phyloP scores from a whole-genome alignment of 2,888 invertebrate species.

The Allolobophora icterica region DNA sequence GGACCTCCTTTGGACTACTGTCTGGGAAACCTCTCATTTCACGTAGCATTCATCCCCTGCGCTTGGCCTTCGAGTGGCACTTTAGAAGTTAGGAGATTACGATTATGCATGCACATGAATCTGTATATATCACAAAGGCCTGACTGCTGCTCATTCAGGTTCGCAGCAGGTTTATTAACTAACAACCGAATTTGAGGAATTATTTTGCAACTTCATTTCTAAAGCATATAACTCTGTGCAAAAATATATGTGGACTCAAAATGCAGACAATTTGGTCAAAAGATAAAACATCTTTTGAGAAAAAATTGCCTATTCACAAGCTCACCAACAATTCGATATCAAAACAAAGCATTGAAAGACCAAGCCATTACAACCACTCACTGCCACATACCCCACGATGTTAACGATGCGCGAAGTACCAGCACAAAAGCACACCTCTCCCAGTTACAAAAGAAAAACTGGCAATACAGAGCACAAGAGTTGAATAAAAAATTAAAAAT shows the following conservation, averaged over 20 bases:
- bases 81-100: no score
- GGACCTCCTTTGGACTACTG: no score
- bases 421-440: not conserved
- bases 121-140: no score
- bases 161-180: not conserved
- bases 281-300: not conserved
- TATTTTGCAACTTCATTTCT: not conserved
- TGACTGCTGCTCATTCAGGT: not conserved
- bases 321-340: not conserved
- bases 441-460: not conserved
- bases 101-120: no score
- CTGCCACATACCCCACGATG: not conserved
- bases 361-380: not conserved
- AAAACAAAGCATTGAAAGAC: not conserved
- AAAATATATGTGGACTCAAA: not conserved
- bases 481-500: not conserved
- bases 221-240: not conserved
- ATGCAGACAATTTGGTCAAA: not conserved
- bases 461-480: not conserved
- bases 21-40: no score
- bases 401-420: not conserved
- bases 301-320: not conserved
- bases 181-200: not conserved
- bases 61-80: no score
- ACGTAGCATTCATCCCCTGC: no score